Base-by-base conservation (phyloP, 2,113 vertebrate species). In the Periophthalmus modestus region DNA sequence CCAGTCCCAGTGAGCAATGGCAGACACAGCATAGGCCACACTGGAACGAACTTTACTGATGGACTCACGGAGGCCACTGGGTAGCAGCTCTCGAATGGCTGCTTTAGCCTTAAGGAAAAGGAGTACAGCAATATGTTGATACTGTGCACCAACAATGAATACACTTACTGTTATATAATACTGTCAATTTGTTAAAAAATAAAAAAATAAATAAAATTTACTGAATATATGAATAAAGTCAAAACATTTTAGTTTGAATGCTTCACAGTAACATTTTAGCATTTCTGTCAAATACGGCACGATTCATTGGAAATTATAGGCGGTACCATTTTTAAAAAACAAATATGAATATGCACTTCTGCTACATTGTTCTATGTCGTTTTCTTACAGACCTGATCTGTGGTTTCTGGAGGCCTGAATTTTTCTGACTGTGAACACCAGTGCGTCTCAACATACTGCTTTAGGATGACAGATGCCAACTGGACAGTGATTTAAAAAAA, bases 1-100 rank as follows among this genome's bases (percentile, higher is more conserved):
- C 98, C 98, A 99, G 91, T 99, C 98, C 98, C 98, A 99, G 78
- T 99, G 97, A 7, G 97, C 98, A 14, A 99, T 97, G 61, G 97
- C 98, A 0, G 98, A 99, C 66, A 99, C 94, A 0, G 98, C 98
- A n/a, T 99, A 99, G 0, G 98, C 98, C 0, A 99, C 97, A 1
- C 97, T 99, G 1, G 98, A 99, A 73, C 98, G 97, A 39, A 99
- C 98, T 88, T 99, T 99, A 92, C 98, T 99, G 86, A 99, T 98
- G 0, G 97, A 95, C 77, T 99, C 97, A 21, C 96, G 92, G 87
- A 99, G 90, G n/a, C 98, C 96, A 0, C 73, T 92, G 4, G 98
- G 98, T n/a, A 99, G 90, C 39, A 99, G 93, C 84, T 95, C 95
- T 77, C 98, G 93, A 74, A 99, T 99, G 11, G 96, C 94, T 33